Percentiles rank a stretch among this genome's conserved stretches.
These are phyloP conservation scores for Bovichtus variegatus DNA, from an alignment of 2,797 vertebrate genomes.

Conservation along the genomic window DNA sequence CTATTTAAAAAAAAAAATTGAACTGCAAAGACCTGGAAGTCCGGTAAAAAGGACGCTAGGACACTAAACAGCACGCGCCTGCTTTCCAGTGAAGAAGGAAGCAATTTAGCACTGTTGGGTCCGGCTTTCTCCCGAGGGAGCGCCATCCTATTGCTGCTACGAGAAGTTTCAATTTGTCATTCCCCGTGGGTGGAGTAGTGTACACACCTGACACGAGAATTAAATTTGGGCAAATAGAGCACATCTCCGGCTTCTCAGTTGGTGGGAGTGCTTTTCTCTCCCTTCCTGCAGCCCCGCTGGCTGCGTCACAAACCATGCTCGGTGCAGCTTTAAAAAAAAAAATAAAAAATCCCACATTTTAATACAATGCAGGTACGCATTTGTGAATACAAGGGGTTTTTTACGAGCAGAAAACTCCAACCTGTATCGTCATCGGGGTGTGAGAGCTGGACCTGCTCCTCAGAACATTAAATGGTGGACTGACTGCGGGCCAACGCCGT, in stretches of 20 bases:
- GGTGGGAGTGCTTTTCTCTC: slow-evolving; percentile 21
- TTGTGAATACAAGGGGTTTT: slow-evolving; percentile 29
- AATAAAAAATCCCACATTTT: slow-evolving; percentile 18
- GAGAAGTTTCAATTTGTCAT: slow-evolving; percentile 69
- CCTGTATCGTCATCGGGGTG: slow-evolving; percentile 25
- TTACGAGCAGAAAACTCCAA: slow-evolving; percentile 34
- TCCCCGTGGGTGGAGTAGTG: slow-evolving; percentile 63
- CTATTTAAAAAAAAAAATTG: slow-evolving; percentile 31
- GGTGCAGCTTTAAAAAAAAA: slow-evolving; percentile 29
- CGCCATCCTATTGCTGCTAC: slow-evolving; percentile 38
- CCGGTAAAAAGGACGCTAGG: slow-evolving; percentile 34
- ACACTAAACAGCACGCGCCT: slow-evolving; percentile 17
- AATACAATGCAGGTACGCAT: slow-evolving; percentile 2
- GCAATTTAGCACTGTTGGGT: slow-evolving; percentile 51
- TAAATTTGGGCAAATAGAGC: slow-evolving; percentile 74
- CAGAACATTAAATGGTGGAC: slow-evolving; percentile 23
- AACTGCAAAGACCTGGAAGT: slow-evolving; percentile 42
- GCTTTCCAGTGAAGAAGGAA: slow-evolving; percentile 56
- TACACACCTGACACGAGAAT: slow-evolving; percentile 72
- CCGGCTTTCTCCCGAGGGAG: slow-evolving; percentile 45
- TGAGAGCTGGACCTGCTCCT: slow-evolving; percentile 25
- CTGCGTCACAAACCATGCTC: slow-evolving; percentile 36
- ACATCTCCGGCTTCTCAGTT: slow-evolving; percentile 42
- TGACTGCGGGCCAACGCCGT: slow-evolving; percentile 14
- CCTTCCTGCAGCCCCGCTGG: slow-evolving; percentile 31